Evolutionary conservation across 2,797 vertebrate species (phyloP), one percentile per base, ranked within the genome.

Genomic region (Manis javanica): DNA sequence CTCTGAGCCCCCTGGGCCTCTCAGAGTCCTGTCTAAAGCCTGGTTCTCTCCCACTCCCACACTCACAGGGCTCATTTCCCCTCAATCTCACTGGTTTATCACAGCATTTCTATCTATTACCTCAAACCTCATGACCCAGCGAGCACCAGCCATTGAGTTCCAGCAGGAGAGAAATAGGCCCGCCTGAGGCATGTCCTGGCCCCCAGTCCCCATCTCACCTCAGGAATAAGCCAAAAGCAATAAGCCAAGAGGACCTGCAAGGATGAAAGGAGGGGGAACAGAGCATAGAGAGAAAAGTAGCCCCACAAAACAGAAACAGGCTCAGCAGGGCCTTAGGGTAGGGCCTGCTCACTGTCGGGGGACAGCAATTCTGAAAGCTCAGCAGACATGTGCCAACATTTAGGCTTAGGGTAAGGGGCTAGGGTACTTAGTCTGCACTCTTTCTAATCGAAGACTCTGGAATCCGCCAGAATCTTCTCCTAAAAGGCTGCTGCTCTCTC

Each of bases 211-310:
- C 26, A 74, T 10, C 4, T 49, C 24, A 26, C 26, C 69, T 92
- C 42, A 57, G 57, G 24, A 91, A 82, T 83, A 75, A 90, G 61
- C 53, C 69, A 61, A 82, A 68, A 95, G 66, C 78, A 94, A 72
- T 10, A 89, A 91, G 29, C 11, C 72, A 71, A 84, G 46, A 53
- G 71, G 61, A 74, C 34, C 68, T 55, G 9, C 29, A 46, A 39
- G 63, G 37, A 21, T 39, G 24, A 82, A 51, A 37, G 51, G 4
- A 75, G 55, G 23, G 29, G 29, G 7, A 61, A 53, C n/a, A 46
- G 49, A 77, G 82, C 39, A 24, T 10, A 46, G 37, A 29, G 9
- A 91, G 37, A 37, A 86, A 74, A 83, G 42, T 10, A 53, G 63
- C 26, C 71, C 57, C 26, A 21, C 0, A 2, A 39, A 11, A 59